Base-by-base conservation (phyloP, 1,140 invertebrate species). In the Apolygus lucorum region DNA sequence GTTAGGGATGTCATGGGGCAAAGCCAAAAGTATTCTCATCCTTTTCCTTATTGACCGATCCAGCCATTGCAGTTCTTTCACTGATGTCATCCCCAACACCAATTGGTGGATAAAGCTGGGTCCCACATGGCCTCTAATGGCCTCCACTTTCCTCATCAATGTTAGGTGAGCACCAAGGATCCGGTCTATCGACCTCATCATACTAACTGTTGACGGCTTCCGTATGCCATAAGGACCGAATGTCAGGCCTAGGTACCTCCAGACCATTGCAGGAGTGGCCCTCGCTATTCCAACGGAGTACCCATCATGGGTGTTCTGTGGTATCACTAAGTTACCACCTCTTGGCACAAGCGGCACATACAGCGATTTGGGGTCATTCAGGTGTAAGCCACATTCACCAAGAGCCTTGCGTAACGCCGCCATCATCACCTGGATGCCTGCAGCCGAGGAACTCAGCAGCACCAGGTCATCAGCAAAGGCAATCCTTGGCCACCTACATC, bases 391-490 rank as follows among this genome's bases (percentile, higher is more conserved):
- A 17, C 34, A 49, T 49, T 49, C 34, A 8, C 8, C 34, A 8
- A 49, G 34, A 11, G 8, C 34, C 8, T 49, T 49, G 8, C 8
- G 8, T 11, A 49, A 17, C 17, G 8, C 8, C 34, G 8, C 34
- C 34, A 49, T 49, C 8, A 8, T 49, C 8, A 17, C 17, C 34
- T 8, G 8, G 17, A 17, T 17, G 8, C 34, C 34, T 49, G 34
- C 34, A 11, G 17, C 34, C 34, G 34, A 49, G 8, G 34, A 2
- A 14, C 24, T 63, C 4, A 72, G 28, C 34, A 72, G 2, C 52
- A 65, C 29, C 69, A 72, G 8, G 54, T 70, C 65, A 59, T 72
- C 68, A 14, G 71, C 71, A 28, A 69, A 70, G 17, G 71, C 59
- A 13, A 72, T 14, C n/a, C 34, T 26, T 25, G 64, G 26, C 14